A percentile compares a stretch with the other conserved stretches of the same genome.
phyloP scores from a whole-genome alignment of 2,888 invertebrate species.

The Loripinus fragilis region DNA sequence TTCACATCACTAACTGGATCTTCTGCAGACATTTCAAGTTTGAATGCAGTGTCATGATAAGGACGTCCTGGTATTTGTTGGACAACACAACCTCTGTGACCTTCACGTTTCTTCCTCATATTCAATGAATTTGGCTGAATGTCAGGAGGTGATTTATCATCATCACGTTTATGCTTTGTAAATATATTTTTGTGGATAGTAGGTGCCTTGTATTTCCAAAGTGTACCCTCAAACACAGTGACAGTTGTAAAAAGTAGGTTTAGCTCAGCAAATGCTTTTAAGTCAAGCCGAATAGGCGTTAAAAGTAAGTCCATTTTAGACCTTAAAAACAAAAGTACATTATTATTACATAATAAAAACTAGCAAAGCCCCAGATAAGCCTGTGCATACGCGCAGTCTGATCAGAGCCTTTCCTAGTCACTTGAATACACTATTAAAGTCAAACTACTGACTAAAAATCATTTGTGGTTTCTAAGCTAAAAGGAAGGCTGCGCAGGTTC shows the following conservation, averaged over 20 bases:
- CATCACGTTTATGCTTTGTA: conserved; percentile 21
- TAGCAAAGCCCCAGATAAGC: too few species aligned
- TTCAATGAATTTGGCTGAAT: conserved; percentile 16
- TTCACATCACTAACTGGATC: conserved; percentile 60
- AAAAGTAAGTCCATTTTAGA: conserved; percentile 63
- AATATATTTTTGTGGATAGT: conserved; percentile 57
- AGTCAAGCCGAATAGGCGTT: conserved; percentile 54
- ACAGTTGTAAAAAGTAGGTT: conserved; percentile 32
- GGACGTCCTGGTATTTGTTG: conserved; percentile 50
- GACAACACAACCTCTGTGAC: conserved; percentile 47
- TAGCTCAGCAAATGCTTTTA: conserved; percentile 60
- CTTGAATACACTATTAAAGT: too few species aligned
- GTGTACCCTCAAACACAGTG: conserved; percentile 56
- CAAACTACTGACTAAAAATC: too few species aligned
- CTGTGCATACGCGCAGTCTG: too few species aligned
- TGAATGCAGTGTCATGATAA: conserved; percentile 52
- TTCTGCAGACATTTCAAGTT: conserved; percentile 49
- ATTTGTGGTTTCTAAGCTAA: too few species aligned
- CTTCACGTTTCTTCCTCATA: conserved; percentile 24
- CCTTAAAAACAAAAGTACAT: conserved; percentile 28
- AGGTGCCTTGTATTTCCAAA: conserved; percentile 62
- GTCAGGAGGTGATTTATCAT: conserved; percentile 44
- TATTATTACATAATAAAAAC: too few species aligned
- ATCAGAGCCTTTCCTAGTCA: too few species aligned
- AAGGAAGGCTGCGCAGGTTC: too few species aligned